Evolutionary conservation across 2,888 invertebrate species (phyloP).

Genomic region (Hartigia nigra): DNA sequence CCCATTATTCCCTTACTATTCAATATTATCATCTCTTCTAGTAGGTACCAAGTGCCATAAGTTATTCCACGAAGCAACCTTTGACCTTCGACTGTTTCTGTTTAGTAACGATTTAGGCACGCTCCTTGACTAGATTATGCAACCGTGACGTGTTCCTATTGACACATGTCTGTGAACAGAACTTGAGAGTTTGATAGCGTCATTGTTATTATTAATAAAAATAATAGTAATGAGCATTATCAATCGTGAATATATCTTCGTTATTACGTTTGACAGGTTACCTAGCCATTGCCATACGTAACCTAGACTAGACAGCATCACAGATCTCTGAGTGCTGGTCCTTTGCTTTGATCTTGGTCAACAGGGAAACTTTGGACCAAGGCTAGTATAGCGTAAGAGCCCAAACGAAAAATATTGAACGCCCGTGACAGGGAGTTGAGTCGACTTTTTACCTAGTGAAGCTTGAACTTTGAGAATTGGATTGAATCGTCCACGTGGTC

Average conservation of each 20-base stretch:
- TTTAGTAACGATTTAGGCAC: not conserved
- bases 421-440: not conserved
- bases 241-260: constrained; percentile 33
- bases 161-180: not conserved
- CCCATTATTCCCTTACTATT: constrained; percentile 19
- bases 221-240: not conserved
- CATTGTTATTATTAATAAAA: not conserved
- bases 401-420: not conserved
- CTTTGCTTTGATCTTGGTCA: constrained; percentile 62
- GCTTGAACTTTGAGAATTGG: not conserved
- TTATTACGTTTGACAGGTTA: constrained; percentile 50
- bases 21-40: not conserved
- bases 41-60: not conserved
- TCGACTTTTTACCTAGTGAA: not conserved
- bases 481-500: not conserved
- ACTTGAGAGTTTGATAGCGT: not conserved
- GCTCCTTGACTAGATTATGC: not conserved
- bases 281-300: not conserved
- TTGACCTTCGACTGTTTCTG: not conserved
- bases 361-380: constrained; percentile 59
- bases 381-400: not conserved
- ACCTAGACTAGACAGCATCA: constrained; percentile 35
- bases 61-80: not conserved
- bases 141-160: not conserved
- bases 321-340: constrained; percentile 41